phyloP scores from a whole-genome alignment of 1,140 invertebrate species.

The Potamilus streckersoni region DNA sequence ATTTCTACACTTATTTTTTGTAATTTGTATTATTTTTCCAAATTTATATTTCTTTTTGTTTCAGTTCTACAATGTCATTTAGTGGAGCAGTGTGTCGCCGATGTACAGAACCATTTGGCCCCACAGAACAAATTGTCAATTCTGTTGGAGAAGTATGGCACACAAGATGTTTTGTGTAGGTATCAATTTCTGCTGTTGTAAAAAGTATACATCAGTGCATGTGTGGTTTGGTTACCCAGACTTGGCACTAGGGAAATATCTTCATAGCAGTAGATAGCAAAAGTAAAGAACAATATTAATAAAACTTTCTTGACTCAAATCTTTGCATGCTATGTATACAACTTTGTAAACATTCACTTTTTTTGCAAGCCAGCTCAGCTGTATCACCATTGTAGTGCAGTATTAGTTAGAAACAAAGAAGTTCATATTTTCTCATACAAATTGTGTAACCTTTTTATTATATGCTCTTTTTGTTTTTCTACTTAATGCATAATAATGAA shows the following conservation, averaged over 20 bases:
- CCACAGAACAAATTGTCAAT: conserved; percentile 98
- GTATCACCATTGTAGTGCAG: too few species aligned
- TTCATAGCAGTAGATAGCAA: not conserved
- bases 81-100: conserved; percentile 92
- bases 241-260: not conserved
- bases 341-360: not conserved
- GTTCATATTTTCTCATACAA: too few species aligned
- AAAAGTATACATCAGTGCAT: not conserved
- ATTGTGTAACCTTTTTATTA: too few species aligned
- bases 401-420: too few species aligned
- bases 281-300: not conserved
- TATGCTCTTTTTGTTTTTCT: too few species aligned
- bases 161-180: conserved; percentile 99
- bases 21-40: not conserved
- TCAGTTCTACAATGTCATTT: conserved; percentile 81
- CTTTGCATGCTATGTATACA: not conserved
- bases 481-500: too few species aligned
- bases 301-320: not conserved
- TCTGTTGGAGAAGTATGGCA: conserved; percentile 99
- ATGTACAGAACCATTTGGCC: conserved; percentile 93
- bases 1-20: not conserved
- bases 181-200: conserved; percentile 43
- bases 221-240: not conserved
- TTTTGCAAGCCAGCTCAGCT: too few species aligned
- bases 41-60: conserved; percentile 57